Conservation (phyloP, 2,888 invertebrate species). For the Anodontia alba region DNA sequence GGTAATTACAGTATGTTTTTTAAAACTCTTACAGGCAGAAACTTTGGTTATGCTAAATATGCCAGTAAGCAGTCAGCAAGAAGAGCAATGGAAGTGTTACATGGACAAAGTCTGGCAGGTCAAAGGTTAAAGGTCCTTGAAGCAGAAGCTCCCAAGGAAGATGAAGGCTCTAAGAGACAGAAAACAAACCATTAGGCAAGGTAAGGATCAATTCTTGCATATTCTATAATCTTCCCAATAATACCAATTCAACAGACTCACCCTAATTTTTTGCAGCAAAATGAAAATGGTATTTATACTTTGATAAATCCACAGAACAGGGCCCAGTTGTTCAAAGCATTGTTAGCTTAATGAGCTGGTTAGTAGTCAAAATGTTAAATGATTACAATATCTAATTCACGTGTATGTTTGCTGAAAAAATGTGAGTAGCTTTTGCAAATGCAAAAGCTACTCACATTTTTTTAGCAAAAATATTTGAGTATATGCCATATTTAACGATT, state of each 20-base stretch:
- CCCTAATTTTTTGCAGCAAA: no score
- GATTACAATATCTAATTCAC: not conserved
- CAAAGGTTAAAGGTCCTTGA: slow-evolving; percentile 94
- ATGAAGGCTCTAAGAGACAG: slow-evolving; percentile 56
- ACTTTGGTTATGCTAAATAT: slow-evolving; percentile 96
- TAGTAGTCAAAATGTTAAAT: no score
- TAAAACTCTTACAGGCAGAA: slow-evolving; percentile 87
- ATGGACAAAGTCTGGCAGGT: slow-evolving; percentile 95
- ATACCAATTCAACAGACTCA: no score
- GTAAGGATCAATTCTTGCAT: not conserved
- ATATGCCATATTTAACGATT: no score
- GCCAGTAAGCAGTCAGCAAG: slow-evolving; percentile 91
- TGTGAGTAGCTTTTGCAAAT: not conserved
- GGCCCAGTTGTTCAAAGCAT: no score
- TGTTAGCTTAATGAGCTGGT: no score
- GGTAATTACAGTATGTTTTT: no score
- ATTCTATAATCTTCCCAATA: no score
- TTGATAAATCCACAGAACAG: no score
- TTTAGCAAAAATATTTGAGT: no score
- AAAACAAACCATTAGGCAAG: slow-evolving; percentile 24
- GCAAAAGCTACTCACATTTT: not conserved
- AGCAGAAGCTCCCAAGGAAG: slow-evolving; percentile 88
- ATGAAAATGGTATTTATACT: no score
- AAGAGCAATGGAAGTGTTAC: slow-evolving; percentile 90
- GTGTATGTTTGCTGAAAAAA: no score